Base-by-base conservation (phyloP, 2,888 invertebrate genomes). In the Phortica magna region DNA sequence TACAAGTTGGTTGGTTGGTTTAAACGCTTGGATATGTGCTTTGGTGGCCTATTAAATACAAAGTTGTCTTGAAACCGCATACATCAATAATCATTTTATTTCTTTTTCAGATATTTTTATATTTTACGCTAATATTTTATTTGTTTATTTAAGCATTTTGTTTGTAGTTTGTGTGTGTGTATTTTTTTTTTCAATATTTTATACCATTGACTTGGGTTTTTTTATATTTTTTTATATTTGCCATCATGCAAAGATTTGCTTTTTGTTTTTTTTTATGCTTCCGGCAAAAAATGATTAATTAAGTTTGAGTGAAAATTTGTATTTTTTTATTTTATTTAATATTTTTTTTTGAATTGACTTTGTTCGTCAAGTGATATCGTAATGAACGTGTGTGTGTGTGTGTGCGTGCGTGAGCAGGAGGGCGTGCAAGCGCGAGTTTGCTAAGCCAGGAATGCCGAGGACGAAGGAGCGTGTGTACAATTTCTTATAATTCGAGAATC, bases 381-480 rank as follows among this genome's bases (percentile, higher is more conserved):
- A 2, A 31, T 2, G 31, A 31, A 31, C 1, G 31, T 31, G 31
- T 31, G 31, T 31, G 31, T 31, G 31, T 31, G 31, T 2, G 31
- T 41, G 39, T 84, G 84, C 85, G 84, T 85, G 85, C 85, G 82
- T 78, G 83, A 84, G 83, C n/a, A n/a, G n/a, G n/a, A n/a, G n/a
- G n/a, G n/a, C n/a, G n/a, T n/a, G 84, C 85, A 85, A 87, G 85
- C 85, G 82, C 78, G 83, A 84, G 83, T 83, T 84, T 31, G 31
- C 31, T 31, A 31, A 31, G 31, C 31, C 31, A n/a, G n/a, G n/a
- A n/a, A n/a, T n/a, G n/a, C n/a, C n/a, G n/a, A n/a, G n/a, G n/a
- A n/a, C n/a, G n/a, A n/a, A n/a, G n/a, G n/a, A n/a, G n/a, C n/a
- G n/a, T n/a, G n/a, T n/a, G n/a, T n/a, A n/a, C n/a, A n/a, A n/a